phyloP scores from a whole-genome alignment of 2,113 vertebrate genomes.

The Stegastes partitus region DNA sequence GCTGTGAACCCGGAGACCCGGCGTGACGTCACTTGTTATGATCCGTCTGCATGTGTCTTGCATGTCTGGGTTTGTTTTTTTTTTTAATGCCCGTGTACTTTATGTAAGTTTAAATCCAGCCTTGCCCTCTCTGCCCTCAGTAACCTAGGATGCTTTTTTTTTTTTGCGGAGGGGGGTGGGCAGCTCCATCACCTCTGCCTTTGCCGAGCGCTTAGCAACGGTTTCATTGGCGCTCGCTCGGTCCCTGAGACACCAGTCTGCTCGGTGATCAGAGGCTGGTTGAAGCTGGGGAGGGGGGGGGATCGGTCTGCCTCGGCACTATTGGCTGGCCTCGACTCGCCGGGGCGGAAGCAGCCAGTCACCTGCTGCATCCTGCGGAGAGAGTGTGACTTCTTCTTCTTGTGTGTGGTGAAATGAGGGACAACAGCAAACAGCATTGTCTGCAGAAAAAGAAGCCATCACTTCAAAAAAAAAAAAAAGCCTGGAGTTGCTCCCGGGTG shows the following conservation, averaged over 20 bases:
- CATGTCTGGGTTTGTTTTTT: conserved; percentile 1
- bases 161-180: neutral
- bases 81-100: conserved; percentile 9
- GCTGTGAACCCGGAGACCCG: conserved; percentile 54
- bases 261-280: conserved; percentile 82
- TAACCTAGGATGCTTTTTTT: conserved; percentile 73
- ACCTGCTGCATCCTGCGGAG: conserved; percentile 73
- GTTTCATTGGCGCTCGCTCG: conserved; percentile 71
- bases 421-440: conserved; percentile 79
- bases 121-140: conserved; percentile 25
- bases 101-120: conserved; percentile 42
- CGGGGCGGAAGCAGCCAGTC: conserved; percentile 75
- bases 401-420: conserved; percentile 45
- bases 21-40: conserved; percentile 67
- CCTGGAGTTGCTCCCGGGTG: conserved; percentile 11
- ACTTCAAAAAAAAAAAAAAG: conserved; percentile 42
- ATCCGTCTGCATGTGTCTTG: conserved; percentile 12
- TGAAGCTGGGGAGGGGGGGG: too few species aligned
- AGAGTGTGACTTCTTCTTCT: neutral
- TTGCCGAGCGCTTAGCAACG: conserved; percentile 56
- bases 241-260: conserved; percentile 81
- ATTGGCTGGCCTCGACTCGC: conserved; percentile 77
- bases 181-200: conserved; percentile 1
- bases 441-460: conserved; percentile 79
- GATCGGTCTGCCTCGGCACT: conserved; percentile 62